Evolutionary conservation across 37 sponge, comb jelly and placozoan species (phyloP), one percentile per base, ranked within the genome.

Genomic region (Tethya wilhelma): DNA sequence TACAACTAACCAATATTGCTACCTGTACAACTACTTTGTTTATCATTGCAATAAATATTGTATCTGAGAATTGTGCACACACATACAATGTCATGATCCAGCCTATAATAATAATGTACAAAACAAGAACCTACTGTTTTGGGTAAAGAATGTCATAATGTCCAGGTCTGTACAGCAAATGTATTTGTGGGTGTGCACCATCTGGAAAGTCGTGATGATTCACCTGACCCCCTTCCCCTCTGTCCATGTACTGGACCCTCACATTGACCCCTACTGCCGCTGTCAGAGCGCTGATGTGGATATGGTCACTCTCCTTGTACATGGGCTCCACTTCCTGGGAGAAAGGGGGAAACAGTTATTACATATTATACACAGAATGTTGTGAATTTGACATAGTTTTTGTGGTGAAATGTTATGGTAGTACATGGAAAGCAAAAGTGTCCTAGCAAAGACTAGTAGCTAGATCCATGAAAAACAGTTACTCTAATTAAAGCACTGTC

Each of bases 321-420:
- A 99, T 96, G 31, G 99, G 99, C 84, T 97, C 94, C 32, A 99
- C 99, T 67, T 99, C 99, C 95, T 98, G 64, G 20, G 20, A 40
- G 5, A 37, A 22, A 17, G 12, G 25, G 9, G 53, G 14, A 62
- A n/a, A 62, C 64, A 62, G 28, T 62, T 19, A 8, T n/a, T 23
- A 25, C 8, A 62, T 25, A 62, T 19, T 22, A 58, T 26, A 63
- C 9, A 63, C 64, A 25, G 29, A 26, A 25, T 9, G 29, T 9
- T 8, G 23, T 14, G 20, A 23, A 9, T 63, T 63, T 63, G n/a
- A n/a, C n/a, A n/a, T n/a, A n/a, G n/a, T n/a, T n/a, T n/a, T n/a
- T n/a, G n/a, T n/a, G n/a, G n/a, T n/a, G n/a, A n/a, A n/a, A n/a
- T n/a, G n/a, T n/a, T n/a, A n/a, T 49, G 9, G 55, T 49, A 49